Conservation (phyloP, 1,140 invertebrate species). For the Caerostris darwini region DNA sequence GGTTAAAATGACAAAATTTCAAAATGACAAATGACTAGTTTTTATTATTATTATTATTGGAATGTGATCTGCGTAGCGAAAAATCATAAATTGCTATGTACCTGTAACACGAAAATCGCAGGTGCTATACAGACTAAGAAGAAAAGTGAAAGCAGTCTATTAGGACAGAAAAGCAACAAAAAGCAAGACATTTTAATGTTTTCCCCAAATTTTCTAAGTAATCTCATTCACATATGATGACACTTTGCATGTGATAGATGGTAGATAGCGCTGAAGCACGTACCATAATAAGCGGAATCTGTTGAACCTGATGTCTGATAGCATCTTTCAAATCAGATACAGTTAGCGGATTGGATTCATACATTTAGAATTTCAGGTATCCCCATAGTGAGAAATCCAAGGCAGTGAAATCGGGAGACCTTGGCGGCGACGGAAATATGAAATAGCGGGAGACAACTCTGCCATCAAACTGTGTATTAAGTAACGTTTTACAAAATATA, state of each 20-base stretch:
- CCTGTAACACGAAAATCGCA: too few relatives aligned
- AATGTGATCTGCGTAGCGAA: too few relatives aligned
- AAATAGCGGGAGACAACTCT: neutral
- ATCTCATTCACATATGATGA: neutral
- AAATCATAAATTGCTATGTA: too few relatives aligned
- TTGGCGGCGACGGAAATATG: neutral
- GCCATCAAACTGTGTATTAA: too few relatives aligned
- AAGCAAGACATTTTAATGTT: too few relatives aligned
- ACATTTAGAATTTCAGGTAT: neutral
- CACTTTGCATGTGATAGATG: neutral
- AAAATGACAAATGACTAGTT: too few relatives aligned
- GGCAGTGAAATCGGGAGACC: conserved; percentile 31
- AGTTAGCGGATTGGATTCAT: neutral
- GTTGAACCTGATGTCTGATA: neutral
- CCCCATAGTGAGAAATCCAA: neutral
- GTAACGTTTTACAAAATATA: too few relatives aligned
- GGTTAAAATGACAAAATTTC: too few relatives aligned
- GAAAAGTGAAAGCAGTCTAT: too few relatives aligned
- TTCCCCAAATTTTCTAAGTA: neutral
- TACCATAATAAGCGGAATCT: neutral
- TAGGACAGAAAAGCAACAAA: too few relatives aligned
- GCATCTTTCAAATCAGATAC: neutral
- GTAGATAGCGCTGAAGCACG: neutral
- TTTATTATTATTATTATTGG: too few relatives aligned
- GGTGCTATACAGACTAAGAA: too few relatives aligned